phyloP scores from a whole-genome alignment of 1,140 invertebrate species.

The Drosophila punjabiensis region DNA sequence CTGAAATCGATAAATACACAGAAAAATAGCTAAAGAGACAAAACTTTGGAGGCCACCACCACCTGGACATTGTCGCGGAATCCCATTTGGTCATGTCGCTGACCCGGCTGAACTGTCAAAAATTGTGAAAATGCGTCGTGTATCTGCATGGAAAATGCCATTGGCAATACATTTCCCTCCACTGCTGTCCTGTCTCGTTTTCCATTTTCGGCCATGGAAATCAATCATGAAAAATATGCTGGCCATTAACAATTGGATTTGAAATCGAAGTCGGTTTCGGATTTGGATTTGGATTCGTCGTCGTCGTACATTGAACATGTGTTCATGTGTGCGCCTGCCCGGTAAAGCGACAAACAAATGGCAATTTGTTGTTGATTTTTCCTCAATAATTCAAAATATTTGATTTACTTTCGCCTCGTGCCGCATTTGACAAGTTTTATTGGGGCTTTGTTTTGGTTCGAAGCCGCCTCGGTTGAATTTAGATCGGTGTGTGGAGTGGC shows the following conservation, averaged over 20 bases:
- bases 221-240: slow-evolving; percentile 73
- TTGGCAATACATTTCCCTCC: slow-evolving; percentile 36
- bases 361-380: slow-evolving; percentile 64
- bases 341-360: slow-evolving; percentile 36
- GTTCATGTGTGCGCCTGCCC: slow-evolving; percentile 9
- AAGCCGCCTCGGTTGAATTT: not conserved
- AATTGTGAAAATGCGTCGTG: slow-evolving; percentile 34
- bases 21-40: slow-evolving; percentile 3
- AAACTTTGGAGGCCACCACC: slow-evolving; percentile 17
- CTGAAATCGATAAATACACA: slow-evolving; percentile 11
- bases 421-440: slow-evolving; percentile 47
- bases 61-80: slow-evolving; percentile 19
- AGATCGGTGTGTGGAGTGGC: slow-evolving; percentile 11
- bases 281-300: slow-evolving; percentile 20
- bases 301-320: slow-evolving; percentile 15
- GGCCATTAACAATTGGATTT: slow-evolving; percentile 73
- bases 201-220: slow-evolving; percentile 60
- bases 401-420: slow-evolving; percentile 60
- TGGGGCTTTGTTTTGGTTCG: slow-evolving; percentile 24
- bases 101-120: slow-evolving; percentile 46
- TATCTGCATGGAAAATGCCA: slow-evolving; percentile 35
- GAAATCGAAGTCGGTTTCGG: slow-evolving; percentile 61
- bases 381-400: slow-evolving; percentile 69
- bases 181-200: slow-evolving; percentile 19
- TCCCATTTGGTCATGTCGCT: slow-evolving; percentile 25